Evolutionary conservation across 2,113 vertebrate species (phyloP).

Genomic region (Prochilodus magdalenae): DNA sequence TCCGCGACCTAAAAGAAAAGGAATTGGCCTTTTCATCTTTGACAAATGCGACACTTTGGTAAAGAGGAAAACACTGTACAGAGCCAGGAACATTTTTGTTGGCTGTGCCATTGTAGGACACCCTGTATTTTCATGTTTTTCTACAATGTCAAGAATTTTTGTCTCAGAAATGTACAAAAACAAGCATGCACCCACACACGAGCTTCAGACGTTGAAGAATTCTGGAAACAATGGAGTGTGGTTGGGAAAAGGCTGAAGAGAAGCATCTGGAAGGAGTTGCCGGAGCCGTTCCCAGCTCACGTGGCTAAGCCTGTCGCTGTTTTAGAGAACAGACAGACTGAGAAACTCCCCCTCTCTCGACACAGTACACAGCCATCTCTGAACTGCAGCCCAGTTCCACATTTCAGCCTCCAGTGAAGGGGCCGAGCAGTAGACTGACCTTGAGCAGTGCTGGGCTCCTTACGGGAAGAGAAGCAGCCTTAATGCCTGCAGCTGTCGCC

Average conservation of each 20-base stretch:
- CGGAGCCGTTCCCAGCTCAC: slow-evolving; percentile 29
- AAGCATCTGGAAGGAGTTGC: slow-evolving; percentile 57
- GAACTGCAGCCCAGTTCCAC: not conserved
- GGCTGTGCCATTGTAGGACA: not conserved
- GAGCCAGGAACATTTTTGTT: not conserved
- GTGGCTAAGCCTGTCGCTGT: not conserved
- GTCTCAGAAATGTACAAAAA: not conserved
- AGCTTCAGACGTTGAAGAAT: slow-evolving; percentile 50
- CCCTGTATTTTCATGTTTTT: not conserved
- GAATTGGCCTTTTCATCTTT: too few relatives aligned
- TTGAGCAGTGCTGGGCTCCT: not conserved
- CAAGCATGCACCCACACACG: slow-evolving; percentile 3
- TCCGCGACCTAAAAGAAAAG: too few relatives aligned
- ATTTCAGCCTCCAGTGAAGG: not conserved
- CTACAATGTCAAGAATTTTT: not conserved
- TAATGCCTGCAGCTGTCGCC: slow-evolving; percentile 16
- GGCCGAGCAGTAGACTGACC: not conserved
- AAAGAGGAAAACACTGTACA: too few relatives aligned
- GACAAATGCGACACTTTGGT: too few relatives aligned
- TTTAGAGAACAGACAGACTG: slow-evolving; percentile 12
- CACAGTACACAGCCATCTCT: not conserved
- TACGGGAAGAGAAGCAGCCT: not conserved
- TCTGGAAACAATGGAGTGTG: slow-evolving; percentile 53
- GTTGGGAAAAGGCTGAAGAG: slow-evolving; percentile 24
- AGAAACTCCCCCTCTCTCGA: not conserved